Conservation (phyloP, 1,140 invertebrate genomes). For the Drosophila quadrilineata region DNA sequence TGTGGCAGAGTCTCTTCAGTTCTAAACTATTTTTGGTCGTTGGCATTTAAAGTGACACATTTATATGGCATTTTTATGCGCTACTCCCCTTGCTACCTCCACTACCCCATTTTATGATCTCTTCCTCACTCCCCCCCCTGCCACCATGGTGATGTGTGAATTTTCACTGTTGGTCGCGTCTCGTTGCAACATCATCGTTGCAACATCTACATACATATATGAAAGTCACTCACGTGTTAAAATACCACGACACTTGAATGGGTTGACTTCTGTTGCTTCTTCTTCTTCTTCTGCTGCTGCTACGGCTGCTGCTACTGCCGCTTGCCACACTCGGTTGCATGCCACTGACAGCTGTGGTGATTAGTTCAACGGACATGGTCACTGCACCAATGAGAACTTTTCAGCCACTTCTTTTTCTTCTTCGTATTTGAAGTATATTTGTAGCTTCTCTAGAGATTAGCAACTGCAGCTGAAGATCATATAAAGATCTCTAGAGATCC, state of each 20-base stretch:
- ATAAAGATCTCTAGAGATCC: constrained; percentile 17
- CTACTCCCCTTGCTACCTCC: not conserved
- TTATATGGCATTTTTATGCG: constrained; percentile 76
- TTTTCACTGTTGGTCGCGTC: constrained; percentile 24
- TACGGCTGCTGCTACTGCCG: too few species aligned
- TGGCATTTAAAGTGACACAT: constrained; percentile 79
- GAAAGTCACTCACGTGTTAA: constrained; percentile 72
- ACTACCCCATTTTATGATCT: not conserved
- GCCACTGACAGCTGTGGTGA: constrained; percentile 24
- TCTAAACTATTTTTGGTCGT: constrained; percentile 74
- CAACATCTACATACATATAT: constrained; percentile 39
- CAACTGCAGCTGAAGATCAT: too few species aligned
- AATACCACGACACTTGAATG: constrained; percentile 55
- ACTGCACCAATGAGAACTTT: constrained; percentile 1
- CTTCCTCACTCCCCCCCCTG: not conserved
- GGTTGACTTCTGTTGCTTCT: constrained; percentile 4
- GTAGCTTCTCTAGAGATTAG: too few species aligned
- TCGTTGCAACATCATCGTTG: constrained; percentile 24
- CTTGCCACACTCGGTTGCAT: constrained; percentile 9
- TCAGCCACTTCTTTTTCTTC: not conserved
- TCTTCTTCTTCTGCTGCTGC: too few species aligned
- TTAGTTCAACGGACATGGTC: constrained; percentile 11
- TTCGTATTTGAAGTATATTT: too few species aligned
- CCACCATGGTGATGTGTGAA: constrained; percentile 44
- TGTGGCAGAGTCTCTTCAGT: constrained; percentile 7